phyloP scores from a whole-genome alignment of 1,140 invertebrate species.

The Drosophila asahinai region DNA sequence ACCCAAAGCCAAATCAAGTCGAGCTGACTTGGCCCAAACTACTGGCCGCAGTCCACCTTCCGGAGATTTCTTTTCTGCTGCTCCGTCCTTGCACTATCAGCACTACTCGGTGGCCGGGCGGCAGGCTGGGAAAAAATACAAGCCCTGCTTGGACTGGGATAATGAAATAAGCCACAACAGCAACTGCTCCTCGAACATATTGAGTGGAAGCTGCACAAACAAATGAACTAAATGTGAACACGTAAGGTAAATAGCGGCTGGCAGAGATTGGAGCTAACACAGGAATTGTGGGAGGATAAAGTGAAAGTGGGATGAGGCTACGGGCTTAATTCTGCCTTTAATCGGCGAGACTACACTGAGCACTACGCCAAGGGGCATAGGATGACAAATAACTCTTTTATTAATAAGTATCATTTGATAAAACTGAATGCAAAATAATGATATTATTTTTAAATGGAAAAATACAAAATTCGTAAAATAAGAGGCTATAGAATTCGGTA shows the following conservation, averaged over 20 bases:
- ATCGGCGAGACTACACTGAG: not conserved
- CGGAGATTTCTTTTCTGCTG: slow-evolving; percentile 30
- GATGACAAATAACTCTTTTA: no score
- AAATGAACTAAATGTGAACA: slow-evolving; percentile 76
- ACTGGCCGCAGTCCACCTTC: slow-evolving; percentile 29
- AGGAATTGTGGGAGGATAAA: slow-evolving; percentile 3
- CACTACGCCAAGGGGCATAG: not conserved
- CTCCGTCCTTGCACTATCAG: slow-evolving; percentile 47
- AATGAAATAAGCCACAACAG: slow-evolving; percentile 63
- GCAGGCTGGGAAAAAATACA: slow-evolving; percentile 23
- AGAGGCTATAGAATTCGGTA: not conserved
- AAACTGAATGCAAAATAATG: no score
- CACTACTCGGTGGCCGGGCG: slow-evolving; percentile 7
- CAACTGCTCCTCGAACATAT: slow-evolving; percentile 49
- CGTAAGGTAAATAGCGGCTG: slow-evolving; percentile 68
- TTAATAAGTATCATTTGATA: no score
- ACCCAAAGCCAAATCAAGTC: slow-evolving; percentile 58
- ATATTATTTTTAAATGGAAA: not conserved
- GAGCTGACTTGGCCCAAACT: slow-evolving; percentile 50
- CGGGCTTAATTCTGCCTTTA: slow-evolving; percentile 26
- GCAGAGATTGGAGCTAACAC: slow-evolving; percentile 19
- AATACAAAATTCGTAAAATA: no score
- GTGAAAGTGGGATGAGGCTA: not conserved
- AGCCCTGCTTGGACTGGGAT: slow-evolving; percentile 44
- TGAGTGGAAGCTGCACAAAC: slow-evolving; percentile 62